Evolutionary conservation across 1,140 invertebrate genomes (phyloP).

Genomic region (Brevipalpus yothersi): DNA sequence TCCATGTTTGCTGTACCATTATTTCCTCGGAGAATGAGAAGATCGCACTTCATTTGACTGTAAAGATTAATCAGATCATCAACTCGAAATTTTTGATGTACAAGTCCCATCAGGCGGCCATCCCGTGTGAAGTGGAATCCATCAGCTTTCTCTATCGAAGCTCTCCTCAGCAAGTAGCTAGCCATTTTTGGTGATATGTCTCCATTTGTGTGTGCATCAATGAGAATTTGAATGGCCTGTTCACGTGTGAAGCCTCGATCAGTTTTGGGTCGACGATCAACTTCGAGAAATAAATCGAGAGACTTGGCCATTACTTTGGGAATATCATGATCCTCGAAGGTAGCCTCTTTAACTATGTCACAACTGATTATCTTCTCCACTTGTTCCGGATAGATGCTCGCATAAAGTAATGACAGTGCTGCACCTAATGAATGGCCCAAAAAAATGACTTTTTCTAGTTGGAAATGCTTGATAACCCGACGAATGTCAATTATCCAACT

Average conservation of each 20-base stretch:
- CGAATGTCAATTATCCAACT: neutral
- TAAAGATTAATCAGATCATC: neutral
- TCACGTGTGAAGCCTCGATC: neutral
- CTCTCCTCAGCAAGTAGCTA: neutral
- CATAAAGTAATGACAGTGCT: neutral
- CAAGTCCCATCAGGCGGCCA: neutral
- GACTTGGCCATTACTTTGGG: neutral
- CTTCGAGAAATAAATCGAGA: neutral
- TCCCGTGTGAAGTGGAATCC: neutral
- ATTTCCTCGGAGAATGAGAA: neutral
- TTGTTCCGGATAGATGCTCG: neutral
- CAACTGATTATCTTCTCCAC: neutral
- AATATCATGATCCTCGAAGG: neutral
- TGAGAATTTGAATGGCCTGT: neutral
- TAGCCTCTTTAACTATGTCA: neutral
- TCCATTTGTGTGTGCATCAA: neutral
- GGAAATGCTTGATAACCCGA: neutral
- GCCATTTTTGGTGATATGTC: neutral
- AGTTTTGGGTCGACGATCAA: neutral
- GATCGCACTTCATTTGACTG: neutral
- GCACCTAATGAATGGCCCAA: conserved; percentile 1
- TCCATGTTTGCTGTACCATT: neutral
- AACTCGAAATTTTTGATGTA: neutral
- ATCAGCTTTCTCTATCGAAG: neutral
- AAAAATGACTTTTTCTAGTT: neutral